Evolutionary conservation across 2,888 invertebrate genomes (phyloP), one percentile per base, ranked within the genome.

Genomic region (Phytoseiulus persimilis): DNA sequence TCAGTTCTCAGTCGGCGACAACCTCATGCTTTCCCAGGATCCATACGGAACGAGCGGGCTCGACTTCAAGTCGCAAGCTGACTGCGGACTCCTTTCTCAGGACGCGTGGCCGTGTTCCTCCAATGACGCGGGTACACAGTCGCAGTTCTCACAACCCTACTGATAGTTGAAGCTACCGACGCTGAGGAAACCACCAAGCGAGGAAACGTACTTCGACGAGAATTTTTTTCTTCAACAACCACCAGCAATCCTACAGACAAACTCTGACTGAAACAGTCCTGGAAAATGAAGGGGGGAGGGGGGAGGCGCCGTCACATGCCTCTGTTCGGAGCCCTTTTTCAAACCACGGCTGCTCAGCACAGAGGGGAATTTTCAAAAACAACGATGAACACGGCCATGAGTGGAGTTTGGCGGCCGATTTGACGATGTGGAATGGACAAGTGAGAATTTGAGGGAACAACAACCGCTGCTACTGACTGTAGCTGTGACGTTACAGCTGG

Each of bases 21-120:
- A 32, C 91, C 92, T 91, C 92, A 92, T 91, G 83, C 93, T 95
- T 91, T 95, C 95, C 91, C 95, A 96, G 94, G 96, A 97, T 32
- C 93, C 96, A 96, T 90, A 95, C 32, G 87, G 87, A 9, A 32
- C 87, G 87, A 45, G 87, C n/a, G 87, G 87, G 5, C 87, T 87
- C 33, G 87, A 96, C 93, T 96, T 96, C 93, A 96, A 96, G 92
- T 97, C 97, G 90, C 98, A 98, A 94, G 96, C 97, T 94, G 98
- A 98, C 93, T 87, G 87, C 87, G 97, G 96, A 90, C 94, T 98
- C 92, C 94, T 98, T 92, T 98, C 98, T 89, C 98, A 98, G 94
- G 98, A 96, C 89, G 95, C 95, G 91, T 87, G 87, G 87, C 87
- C 87, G 9, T 87, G 87, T 39, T 33, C 39, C 0, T 33, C 45